These are phyloP conservation scores for Peromyscus polionotus DNA, from an alignment of 2,113 vertebrate species.

Conservation along the genomic window DNA sequence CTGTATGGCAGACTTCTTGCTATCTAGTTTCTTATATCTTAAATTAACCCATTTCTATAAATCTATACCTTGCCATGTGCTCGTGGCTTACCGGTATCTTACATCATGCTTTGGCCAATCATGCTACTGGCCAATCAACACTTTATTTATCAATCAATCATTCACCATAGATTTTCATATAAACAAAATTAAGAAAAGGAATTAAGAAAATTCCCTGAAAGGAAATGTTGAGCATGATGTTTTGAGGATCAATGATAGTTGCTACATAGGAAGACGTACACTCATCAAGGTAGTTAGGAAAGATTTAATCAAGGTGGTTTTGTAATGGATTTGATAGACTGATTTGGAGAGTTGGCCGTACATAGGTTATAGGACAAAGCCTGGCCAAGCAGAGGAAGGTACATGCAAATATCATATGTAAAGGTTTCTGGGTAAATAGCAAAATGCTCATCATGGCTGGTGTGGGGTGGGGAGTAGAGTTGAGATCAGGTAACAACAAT, in stretches of 20 bases:
- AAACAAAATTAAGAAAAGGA: not conserved
- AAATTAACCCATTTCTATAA: too few species aligned
- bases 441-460: not conserved
- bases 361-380: not conserved
- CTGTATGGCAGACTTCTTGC: too few species aligned
- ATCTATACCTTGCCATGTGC: too few species aligned
- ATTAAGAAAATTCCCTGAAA: not conserved
- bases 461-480: not conserved
- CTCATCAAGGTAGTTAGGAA: not conserved
- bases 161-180: not conserved
- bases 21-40: too few species aligned
- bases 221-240: not conserved
- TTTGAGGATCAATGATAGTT: not conserved
- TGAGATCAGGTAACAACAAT: fast-evolving
- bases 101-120: too few species aligned
- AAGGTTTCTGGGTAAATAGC: not conserved
- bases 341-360: not conserved
- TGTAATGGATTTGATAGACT: not conserved
- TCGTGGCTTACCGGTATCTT: too few species aligned
- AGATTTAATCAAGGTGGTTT: not conserved
- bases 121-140: too few species aligned
- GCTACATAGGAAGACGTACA: not conserved
- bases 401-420: not conserved
- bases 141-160: too few species aligned
- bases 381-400: not conserved